Evolutionary conservation across 2,113 vertebrate genomes (phyloP).

Genomic region (Carassius auratus): DNA sequence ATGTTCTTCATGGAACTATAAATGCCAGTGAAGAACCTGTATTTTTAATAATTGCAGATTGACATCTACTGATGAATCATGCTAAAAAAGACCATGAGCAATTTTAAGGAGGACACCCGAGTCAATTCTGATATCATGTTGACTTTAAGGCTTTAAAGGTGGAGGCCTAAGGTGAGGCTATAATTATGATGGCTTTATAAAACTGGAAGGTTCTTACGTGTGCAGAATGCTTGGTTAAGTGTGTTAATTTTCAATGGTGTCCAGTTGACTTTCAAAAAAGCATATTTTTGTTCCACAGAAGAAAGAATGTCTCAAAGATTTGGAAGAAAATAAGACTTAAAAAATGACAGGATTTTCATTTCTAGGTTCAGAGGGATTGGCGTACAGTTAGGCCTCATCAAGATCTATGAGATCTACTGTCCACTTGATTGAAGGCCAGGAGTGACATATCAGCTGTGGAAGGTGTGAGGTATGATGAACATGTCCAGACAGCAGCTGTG

Average conservation of each 20-base stretch:
- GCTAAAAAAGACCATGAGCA: not conserved
- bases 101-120: not conserved
- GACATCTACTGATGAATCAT: not conserved
- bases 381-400: not conserved
- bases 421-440: constrained; percentile 52
- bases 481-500: constrained; percentile 61
- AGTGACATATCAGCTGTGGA: constrained; percentile 60
- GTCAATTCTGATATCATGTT: constrained; percentile 3
- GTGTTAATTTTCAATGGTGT: not conserved
- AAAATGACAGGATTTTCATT: not conserved
- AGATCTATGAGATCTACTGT: constrained; percentile 35
- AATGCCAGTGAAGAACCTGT: no score
- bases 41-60: not conserved
- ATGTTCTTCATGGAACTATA: no score
- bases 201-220: not conserved
- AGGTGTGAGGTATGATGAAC: constrained; percentile 63
- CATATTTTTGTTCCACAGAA: no score
- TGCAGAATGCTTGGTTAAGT: not conserved
- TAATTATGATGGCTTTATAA: constrained; percentile 17
- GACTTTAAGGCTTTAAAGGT: not conserved
- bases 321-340: not conserved
- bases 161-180: not conserved
- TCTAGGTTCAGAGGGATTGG: not conserved
- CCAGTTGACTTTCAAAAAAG: no score
- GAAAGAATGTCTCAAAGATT: not conserved